Percentiles rank a stretch among this genome's conserved stretches.
phyloP scores from a whole-genome alignment of 2,113 vertebrate species.

The Amphiprion ocellaris region DNA sequence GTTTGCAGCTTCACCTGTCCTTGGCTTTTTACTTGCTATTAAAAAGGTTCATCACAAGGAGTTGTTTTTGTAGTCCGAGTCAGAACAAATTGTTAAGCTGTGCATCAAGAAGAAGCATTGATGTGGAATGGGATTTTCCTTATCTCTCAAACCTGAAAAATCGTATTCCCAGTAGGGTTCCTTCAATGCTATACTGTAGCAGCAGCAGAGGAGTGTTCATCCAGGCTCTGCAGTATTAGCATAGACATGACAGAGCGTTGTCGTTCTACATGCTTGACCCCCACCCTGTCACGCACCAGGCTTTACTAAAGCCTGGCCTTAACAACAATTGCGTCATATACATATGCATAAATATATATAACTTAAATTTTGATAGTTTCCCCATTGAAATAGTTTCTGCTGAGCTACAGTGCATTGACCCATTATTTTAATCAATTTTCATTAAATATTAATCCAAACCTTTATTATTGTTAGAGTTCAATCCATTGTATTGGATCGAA shows the following conservation, averaged over 20 bases:
- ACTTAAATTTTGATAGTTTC: constrained; percentile 3
- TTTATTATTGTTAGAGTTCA: constrained; percentile 8
- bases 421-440: not conserved
- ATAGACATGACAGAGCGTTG: constrained; percentile 19
- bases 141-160: constrained; percentile 19
- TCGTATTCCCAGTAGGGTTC: constrained; percentile 18
- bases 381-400: constrained; percentile 1
- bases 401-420: not conserved
- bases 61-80: constrained; percentile 2
- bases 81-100: not conserved
- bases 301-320: constrained; percentile 28
- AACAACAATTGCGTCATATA: not conserved
- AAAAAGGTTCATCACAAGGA: not conserved
- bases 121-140: constrained; percentile 27
- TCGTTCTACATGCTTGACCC: constrained; percentile 39
- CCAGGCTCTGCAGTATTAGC: constrained; percentile 44
- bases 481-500: not conserved
- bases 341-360: constrained; percentile 29
- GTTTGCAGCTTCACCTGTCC: constrained; percentile 1
- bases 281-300: not conserved
- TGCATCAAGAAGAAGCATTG: constrained; percentile 7
- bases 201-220: constrained; percentile 25
- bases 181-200: constrained; percentile 11
- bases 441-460: constrained; percentile 9
- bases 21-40: not conserved